Conservation (phyloP, 2,888 invertebrate genomes). For the Frankliniella fusca region DNA sequence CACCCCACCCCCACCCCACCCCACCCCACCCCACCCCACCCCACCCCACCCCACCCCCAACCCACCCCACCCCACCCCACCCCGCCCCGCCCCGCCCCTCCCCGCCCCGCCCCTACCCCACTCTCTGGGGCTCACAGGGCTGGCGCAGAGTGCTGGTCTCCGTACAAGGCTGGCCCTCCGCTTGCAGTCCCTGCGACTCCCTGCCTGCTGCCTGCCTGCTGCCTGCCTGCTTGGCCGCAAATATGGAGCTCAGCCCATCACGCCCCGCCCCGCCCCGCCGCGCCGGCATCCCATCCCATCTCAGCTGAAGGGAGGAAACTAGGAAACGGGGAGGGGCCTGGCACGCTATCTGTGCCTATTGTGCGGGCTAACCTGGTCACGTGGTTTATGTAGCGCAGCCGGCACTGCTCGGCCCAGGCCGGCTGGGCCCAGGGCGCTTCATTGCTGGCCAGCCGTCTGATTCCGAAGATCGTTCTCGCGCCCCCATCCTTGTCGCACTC, state of each 20-base stretch:
- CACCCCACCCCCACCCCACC: too few relatives aligned
- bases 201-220: neutral
- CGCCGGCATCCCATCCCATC: neutral
- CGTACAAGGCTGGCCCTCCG: neutral
- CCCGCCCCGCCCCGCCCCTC: neutral
- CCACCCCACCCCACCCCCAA: too few relatives aligned
- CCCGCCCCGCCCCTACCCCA: too few relatives aligned
- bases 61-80: neutral
- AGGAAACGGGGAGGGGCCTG: neutral
- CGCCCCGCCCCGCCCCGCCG: neutral
- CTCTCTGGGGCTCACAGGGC: neutral
- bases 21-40: neutral
- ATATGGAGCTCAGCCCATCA: neutral
- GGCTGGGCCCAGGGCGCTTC: too few relatives aligned
- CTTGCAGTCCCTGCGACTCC: neutral
- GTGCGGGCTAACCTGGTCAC: too few relatives aligned
- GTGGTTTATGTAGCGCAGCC: neutral
- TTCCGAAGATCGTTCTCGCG: too few relatives aligned
- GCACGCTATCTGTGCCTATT: neutral
- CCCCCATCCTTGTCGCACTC: too few relatives aligned
- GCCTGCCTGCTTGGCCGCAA: neutral
- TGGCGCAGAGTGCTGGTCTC: neutral
- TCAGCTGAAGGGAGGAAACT: neutral
- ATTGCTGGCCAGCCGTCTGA: too few relatives aligned
- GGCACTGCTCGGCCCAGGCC: neutral